Conservation (phyloP, 1,140 invertebrate genomes). For the Drosophila pachea region DNA sequence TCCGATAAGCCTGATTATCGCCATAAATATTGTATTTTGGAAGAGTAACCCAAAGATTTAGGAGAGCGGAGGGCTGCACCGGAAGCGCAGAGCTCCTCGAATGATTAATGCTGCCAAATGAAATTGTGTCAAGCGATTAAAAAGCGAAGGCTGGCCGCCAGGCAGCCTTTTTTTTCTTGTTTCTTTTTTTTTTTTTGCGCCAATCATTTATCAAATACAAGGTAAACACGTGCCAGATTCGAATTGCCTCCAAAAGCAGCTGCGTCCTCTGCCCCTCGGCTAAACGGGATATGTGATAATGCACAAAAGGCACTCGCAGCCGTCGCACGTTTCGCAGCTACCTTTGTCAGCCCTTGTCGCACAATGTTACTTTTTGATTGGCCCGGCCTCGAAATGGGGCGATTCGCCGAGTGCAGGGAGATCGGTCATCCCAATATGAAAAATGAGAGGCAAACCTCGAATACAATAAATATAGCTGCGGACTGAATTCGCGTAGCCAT, state of each 20-base stretch:
- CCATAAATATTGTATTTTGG: no score
- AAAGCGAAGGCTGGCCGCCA: constrained; percentile 50
- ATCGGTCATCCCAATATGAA: constrained; percentile 8
- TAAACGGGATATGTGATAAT: constrained; percentile 64
- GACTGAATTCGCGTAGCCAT: constrained; percentile 6
- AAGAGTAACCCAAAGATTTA: no score
- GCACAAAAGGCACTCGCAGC: constrained; percentile 36
- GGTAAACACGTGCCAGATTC: constrained; percentile 12
- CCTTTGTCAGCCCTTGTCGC: constrained; percentile 25
- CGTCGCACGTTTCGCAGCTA: constrained; percentile 18
- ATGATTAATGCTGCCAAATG: constrained; percentile 70
- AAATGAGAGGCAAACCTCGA: constrained; percentile 32
- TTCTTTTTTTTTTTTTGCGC: constrained; percentile 58
- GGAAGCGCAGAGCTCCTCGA: constrained; percentile 58
- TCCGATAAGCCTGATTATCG: no score
- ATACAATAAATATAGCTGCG: constrained; percentile 27
- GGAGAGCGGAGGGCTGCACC: no score
- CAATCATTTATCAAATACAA: constrained; percentile 68
- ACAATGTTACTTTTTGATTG: constrained; percentile 25
- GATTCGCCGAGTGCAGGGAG: constrained; percentile 1
- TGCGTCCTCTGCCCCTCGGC: constrained; percentile 9
- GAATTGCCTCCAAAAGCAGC: constrained; percentile 12
- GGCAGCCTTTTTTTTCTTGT: not conserved
- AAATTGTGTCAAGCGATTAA: constrained; percentile 70
- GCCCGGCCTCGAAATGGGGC: constrained; percentile 31